These are phyloP conservation scores for Nephrotoma appendiculata DNA, from an alignment of 2,888 invertebrate species.

Conservation along the genomic window DNA sequence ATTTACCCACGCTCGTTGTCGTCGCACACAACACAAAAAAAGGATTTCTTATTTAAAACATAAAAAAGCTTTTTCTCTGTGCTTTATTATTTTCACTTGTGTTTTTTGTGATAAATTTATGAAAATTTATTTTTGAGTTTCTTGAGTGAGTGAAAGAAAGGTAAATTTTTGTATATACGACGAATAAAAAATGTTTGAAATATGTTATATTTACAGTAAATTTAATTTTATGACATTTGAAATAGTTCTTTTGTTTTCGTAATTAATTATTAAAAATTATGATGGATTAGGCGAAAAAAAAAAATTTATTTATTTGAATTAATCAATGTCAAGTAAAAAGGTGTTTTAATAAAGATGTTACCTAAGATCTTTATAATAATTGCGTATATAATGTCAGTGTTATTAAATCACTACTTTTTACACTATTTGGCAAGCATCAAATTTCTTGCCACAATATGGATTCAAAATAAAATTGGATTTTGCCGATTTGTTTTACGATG, in stretches of 20 bases:
- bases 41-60: not conserved
- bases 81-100: not conserved
- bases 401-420: too few species aligned
- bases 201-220: not conserved
- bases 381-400: not conserved
- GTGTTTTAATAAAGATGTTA: not conserved
- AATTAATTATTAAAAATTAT: not conserved
- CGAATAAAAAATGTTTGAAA: not conserved
- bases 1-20: not conserved
- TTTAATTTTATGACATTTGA: not conserved
- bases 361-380: not conserved
- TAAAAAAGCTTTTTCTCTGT: not conserved
- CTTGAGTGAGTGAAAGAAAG: not conserved
- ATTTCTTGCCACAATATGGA: too few species aligned
- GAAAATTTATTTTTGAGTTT: not conserved
- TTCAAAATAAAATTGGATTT: too few species aligned
- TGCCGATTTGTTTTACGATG: too few species aligned
- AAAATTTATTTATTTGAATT: not conserved
- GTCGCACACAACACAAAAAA: not conserved
- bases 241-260: not conserved
- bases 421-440: too few species aligned
- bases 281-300: not conserved
- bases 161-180: not conserved
- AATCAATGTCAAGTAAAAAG: not conserved
- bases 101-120: not conserved